Percentiles rank a stretch among this genome's conserved stretches.
Conservation (phyloP, 2,888 invertebrate species). For the Strigamia transsilvanica region DNA sequence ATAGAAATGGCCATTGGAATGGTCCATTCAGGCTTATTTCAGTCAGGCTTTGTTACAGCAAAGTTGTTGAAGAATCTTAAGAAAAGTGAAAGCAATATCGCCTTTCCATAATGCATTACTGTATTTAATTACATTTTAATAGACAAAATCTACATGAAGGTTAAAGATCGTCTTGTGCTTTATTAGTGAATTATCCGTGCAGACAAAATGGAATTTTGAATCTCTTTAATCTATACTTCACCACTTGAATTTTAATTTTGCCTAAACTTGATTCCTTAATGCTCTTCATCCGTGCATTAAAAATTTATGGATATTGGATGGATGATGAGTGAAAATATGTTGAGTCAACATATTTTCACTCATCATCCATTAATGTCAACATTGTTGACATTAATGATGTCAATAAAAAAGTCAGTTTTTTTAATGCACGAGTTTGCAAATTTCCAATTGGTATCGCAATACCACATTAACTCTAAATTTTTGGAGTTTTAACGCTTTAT, state of each 20-base stretch:
- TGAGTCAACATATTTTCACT: too few species aligned
- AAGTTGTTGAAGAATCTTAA: background rate
- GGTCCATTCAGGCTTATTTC: background rate
- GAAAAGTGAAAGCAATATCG: background rate
- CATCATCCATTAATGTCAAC: background rate
- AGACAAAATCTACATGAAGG: background rate
- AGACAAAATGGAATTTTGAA: background rate
- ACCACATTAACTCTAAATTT: background rate
- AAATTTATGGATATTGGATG: slow-evolving; percentile 19
- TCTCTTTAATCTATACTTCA: background rate
- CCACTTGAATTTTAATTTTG: slow-evolving; percentile 26
- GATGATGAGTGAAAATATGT: slow-evolving; percentile 1
- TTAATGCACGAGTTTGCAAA: background rate
- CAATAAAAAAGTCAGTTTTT: slow-evolving; percentile 4
- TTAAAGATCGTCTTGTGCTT: background rate
- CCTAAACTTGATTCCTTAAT: slow-evolving; percentile 4
- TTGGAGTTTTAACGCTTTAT: background rate
- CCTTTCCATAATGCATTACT: background rate
- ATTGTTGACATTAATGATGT: background rate
- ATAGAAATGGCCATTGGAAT: background rate
- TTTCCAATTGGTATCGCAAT: background rate
- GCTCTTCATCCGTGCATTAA: slow-evolving; percentile 15
- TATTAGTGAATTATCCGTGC: background rate
- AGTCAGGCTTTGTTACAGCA: too few species aligned
- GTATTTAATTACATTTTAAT: background rate